A percentile compares a stretch with the other conserved stretches of the same genome.
These are phyloP conservation scores for Pristionchus maxplancki DNA, from an alignment of 2,888 invertebrate species.

Conservation along the genomic window DNA sequence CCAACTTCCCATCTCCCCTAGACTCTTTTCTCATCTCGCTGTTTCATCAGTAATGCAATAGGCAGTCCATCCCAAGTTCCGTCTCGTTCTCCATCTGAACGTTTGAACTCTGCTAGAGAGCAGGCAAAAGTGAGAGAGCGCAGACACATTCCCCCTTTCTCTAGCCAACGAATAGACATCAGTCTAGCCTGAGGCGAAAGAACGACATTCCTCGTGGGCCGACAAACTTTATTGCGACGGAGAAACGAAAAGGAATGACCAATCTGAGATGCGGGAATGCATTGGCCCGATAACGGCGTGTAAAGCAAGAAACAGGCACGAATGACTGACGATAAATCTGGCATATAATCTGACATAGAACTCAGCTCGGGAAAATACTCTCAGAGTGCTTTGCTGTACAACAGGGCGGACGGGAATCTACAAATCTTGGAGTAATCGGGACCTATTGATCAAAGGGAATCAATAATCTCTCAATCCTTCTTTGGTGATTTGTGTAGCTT, in stretches of 20 bases:
- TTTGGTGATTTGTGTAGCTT: not conserved
- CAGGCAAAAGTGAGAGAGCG: too few species aligned
- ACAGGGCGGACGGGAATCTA: not conserved
- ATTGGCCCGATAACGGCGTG: slow-evolving; percentile 7
- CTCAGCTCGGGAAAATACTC: slow-evolving; percentile 19
- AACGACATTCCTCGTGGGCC: too few species aligned
- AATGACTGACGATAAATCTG: not conserved
- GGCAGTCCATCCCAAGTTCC: too few species aligned
- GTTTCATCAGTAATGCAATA: too few species aligned
- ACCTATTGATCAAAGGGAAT: too few species aligned
- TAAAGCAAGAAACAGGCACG: slow-evolving; percentile 40
- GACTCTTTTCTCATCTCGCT: too few species aligned
- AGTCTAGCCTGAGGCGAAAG: too few species aligned
- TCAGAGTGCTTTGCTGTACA: not conserved
- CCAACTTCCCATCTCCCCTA: too few species aligned
- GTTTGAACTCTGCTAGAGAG: too few species aligned
- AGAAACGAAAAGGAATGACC: not conserved
- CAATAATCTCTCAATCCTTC: not conserved
- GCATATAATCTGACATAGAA: not conserved
- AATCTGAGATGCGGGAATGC: slow-evolving; percentile 31
- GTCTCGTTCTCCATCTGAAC: too few species aligned
- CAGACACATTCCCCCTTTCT: too few species aligned
- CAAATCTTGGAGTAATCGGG: not conserved
- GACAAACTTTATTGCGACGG: not conserved
- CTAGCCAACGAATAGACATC: too few species aligned